phyloP scores from a whole-genome alignment of 2,888 invertebrate species.

The Drosophila formosana region DNA sequence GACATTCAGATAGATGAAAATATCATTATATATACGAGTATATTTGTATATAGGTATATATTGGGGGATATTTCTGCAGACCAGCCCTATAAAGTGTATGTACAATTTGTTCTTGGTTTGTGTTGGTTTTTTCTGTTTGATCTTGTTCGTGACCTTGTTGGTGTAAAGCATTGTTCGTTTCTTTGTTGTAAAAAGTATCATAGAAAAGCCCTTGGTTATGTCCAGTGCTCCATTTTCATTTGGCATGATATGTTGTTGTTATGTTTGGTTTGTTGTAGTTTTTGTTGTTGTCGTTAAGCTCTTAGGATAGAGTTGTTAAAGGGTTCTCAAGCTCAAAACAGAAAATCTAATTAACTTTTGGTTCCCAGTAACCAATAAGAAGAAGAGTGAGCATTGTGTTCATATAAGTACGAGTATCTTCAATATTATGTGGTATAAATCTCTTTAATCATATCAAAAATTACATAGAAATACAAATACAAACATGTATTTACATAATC shows the following conservation, averaged over 20 bases:
- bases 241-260: constrained; percentile 60
- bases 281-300: constrained; percentile 58
- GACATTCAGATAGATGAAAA: constrained; percentile 41
- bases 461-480: constrained; percentile 60
- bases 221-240: constrained; percentile 45
- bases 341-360: constrained; percentile 42
- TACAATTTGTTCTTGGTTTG: constrained; percentile 55
- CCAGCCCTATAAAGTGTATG: constrained; percentile 65
- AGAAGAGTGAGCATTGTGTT: constrained; percentile 44
- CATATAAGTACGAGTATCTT: constrained; percentile 28
- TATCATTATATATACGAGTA: constrained; percentile 15
- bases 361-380: constrained; percentile 63
- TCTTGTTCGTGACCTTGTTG: constrained; percentile 23
- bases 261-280: constrained; percentile 24
- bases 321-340: constrained; percentile 21
- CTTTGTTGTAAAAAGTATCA: constrained; percentile 74
- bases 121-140: constrained; percentile 32
- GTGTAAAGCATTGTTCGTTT: constrained; percentile 30
- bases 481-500: constrained; percentile 65
- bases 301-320: constrained; percentile 60
- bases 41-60: constrained; percentile 25
- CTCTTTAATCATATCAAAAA: constrained; percentile 73
- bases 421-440: constrained; percentile 40
- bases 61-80: constrained; percentile 31
- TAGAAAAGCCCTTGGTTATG: constrained; percentile 70